Base-by-base conservation (phyloP, 2,797 vertebrate species). In the Pangasius larnaudii region DNA sequence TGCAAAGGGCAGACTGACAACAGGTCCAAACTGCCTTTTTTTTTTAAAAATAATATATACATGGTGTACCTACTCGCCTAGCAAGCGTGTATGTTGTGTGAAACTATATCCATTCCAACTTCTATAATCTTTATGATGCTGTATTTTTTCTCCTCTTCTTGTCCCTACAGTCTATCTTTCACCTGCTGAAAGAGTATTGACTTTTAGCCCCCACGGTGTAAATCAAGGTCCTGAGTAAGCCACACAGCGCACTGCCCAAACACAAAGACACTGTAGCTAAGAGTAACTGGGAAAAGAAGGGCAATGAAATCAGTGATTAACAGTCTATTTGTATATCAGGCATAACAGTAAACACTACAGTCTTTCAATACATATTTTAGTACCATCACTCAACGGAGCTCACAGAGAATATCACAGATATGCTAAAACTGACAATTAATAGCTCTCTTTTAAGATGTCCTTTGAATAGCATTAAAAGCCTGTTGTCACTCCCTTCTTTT, bases 131-230 rank as follows among this genome's bases (percentile, higher is more conserved):
- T 78, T 81, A 22, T 77, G 90, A 90, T 85, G 80, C 90, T 91
- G 84, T 87, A 87, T 87, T 72, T 85, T 27, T n/a, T 13, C 79
- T 33, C 18, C 87, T 39, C 63, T 82, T 19, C 87, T 92, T 91
- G 91, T 89, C 72, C 86, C 89, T 88, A 94, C 90, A 82, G 88
- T 93, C 93, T 75, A 93, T 94, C 91, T 92, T 91, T 91, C 92
- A 91, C 90, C 91, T 63, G 71, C 86, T 86, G 88, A 39, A 63
- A 67, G 89, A 18, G 72, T 91, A 94, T 95, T 88, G 90, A 95
- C 94, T 93, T 94, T 93, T 92, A 92, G 94, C 93, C 93, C 92
- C 84, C 61, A 59, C 87, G 87, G n/a, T 86, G 90, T 91, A 95
- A 95, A 95, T 95, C 91, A 94, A 92, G 93, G 92, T 89, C 93